Conservation (phyloP, 2,113 vertebrate species). For the Tylochromis polylepis region DNA sequence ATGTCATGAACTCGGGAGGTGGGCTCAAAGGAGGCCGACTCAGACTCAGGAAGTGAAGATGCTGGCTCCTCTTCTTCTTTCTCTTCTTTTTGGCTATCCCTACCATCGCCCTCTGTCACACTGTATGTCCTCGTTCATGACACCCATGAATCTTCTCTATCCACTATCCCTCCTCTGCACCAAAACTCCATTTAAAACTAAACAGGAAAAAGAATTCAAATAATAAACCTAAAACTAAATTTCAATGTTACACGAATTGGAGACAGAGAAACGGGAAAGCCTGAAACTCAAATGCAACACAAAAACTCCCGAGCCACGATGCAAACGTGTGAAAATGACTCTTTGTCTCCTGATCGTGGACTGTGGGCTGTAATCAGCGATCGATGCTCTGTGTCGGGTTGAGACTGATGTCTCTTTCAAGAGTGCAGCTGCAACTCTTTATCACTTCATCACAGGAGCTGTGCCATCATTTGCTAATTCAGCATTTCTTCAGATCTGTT, state of each 20-base stretch:
- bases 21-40: accelerated
- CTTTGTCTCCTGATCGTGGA: neutral
- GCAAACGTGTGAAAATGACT: neutral
- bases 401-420: neutral
- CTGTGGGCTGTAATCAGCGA: neutral
- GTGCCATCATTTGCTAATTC: neutral
- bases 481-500: neutral
- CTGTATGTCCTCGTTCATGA: neutral
- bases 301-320: neutral
- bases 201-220: neutral
- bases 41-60: neutral
- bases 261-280: accelerated
- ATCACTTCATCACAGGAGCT: neutral
- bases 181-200: neutral
- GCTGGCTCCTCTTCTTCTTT: neutral
- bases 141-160: neutral
- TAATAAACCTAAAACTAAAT: neutral
- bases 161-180: neutral
- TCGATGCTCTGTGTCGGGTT: neutral
- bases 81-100: accelerated
- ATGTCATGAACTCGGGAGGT: neutral
- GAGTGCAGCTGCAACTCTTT: neutral
- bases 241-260: neutral
- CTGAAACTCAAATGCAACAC: neutral
- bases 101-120: neutral